Evolutionary conservation across 2,113 vertebrate genomes (phyloP), one percentile per base, ranked within the genome.

Genomic region (Pygoscelis antarcticus): DNA sequence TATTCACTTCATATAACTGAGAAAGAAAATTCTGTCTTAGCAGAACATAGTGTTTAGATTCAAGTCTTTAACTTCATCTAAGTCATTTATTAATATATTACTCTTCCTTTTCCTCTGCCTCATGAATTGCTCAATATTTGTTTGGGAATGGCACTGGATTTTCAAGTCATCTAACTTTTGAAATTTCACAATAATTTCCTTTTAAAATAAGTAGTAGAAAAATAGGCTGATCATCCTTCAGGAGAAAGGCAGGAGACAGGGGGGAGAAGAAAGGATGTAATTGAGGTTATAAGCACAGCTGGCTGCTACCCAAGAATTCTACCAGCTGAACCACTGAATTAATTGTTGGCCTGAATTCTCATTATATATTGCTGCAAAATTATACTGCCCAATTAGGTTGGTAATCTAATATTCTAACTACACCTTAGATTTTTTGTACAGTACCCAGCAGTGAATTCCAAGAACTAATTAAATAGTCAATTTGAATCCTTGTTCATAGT

Each of bases 331-430:
- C 47, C 13, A 84, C 34, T 62, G 89, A 91, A 89, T 91, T 96
- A 96, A 95, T 85, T 89, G 57, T 70, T 97, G 86, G 70, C 62
- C 89, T 81, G 64, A 92, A 89, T 93, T 93, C 87, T 82, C 71
- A 87, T 89, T 72, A 96, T 61, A 84, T 70, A 90, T 47, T 87
- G 66, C 83, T 94, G 58, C 62, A 95, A 94, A 96, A 96, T 87
- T 77, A 93, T 58, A 95, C 58, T 80, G 86, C 71, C 77, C 89
- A 95, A 96, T 95, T 96, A 96, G 55, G 42, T 54, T 77, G 30
- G 46, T 65, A 94, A 95, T 78, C 91, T 96, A 96, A 96, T 93
- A 95, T 92, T 97, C 78, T 77, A 88, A 96, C 77, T 93, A 95
- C 71, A 94, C 77, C 91, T 96, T 80, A 92, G 65, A 68, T 88